Evolutionary conservation across 1,140 invertebrate genomes (phyloP), one percentile per base, ranked within the genome.

Genomic region (Drosophila paulistorum): DNA sequence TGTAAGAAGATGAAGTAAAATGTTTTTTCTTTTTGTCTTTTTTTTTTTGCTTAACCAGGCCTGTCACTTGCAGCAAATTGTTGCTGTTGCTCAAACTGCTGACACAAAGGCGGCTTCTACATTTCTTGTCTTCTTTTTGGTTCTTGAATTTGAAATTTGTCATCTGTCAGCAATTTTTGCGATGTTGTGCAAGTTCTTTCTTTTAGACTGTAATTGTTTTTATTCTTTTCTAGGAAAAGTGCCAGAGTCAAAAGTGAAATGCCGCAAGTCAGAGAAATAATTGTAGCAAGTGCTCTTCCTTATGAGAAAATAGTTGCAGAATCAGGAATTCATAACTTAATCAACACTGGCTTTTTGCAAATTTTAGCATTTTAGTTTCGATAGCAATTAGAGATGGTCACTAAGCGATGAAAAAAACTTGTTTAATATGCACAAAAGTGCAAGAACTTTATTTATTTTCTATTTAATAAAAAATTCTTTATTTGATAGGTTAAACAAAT

Each of bases 1-100:
- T 75, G 65, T 68, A 63, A 48, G 58, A 39, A 23, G 33, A 60
- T 57, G 26, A 57, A 57, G 54, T 33, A 59, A 13, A 7, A 30
- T 30, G 30, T 30, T 30, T 30, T 30, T 30, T 30, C 3, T 30
- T 30, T 30, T 30, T 30, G 0, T 30, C 6, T 30, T 30, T 30
- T 30, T 30, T 30, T 20, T 59, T 59, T 39, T 51, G 45, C 57
- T 39, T 39, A 59, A 37, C 14, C 57, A 59, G 57, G 14, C 23
- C 70, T 73, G 74, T 76, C 74, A 76, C 68, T 4, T 60, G 65
- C 74, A 76, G 74, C 54, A 20, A 51, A 20, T 41, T 58, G 55
- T 57, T 59, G 58, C 10, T 51, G 37, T 37, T 62, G 20, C 17
- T 48, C 14, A 45, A 59, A 59, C 2, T 59, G 57, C 57, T 39